These are phyloP conservation scores for Eubasilissa splendida DNA, from an alignment of 2,888 invertebrate species.

Conservation along the genomic window DNA sequence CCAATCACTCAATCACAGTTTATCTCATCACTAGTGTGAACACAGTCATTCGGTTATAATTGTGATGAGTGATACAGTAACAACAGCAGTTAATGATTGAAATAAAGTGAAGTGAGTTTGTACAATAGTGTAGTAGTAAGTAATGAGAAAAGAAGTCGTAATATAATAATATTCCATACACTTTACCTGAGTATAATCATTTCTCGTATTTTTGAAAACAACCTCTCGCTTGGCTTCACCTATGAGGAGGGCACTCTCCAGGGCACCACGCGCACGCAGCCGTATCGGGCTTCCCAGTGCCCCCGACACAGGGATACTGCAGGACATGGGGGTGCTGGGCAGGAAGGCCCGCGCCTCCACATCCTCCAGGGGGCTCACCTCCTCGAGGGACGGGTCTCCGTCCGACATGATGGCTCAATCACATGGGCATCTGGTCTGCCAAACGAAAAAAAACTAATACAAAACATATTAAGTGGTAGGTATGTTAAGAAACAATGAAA, in stretches of 20 bases:
- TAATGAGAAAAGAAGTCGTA: too few species aligned
- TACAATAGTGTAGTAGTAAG: too few species aligned
- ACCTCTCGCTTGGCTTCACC: slow-evolving; percentile 42
- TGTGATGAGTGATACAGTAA: too few species aligned
- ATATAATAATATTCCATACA: too few species aligned
- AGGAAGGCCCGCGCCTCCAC: slow-evolving; percentile 37
- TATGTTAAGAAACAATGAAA: too few species aligned
- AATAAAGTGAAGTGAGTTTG: too few species aligned
- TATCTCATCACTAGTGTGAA: too few species aligned
- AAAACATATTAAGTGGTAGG: not conserved
- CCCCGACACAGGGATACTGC: slow-evolving; percentile 29
- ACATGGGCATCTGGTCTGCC: slow-evolving; percentile 25
- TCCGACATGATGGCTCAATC: slow-evolving; percentile 68
- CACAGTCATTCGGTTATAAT: too few species aligned
- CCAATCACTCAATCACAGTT: too few species aligned
- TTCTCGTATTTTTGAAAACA: not conserved
- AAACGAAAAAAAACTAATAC: not conserved
- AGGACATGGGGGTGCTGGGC: slow-evolving; percentile 9
- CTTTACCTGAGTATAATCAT: slow-evolving; percentile 19
- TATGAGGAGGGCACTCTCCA: slow-evolving; percentile 41
- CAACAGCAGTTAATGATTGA: too few species aligned
- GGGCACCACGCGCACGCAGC: slow-evolving; percentile 16
- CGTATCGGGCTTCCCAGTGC: slow-evolving; percentile 42
- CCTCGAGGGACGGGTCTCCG: slow-evolving; percentile 72
- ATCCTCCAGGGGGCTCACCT: slow-evolving; percentile 64